Evolutionary conservation across 1,140 invertebrate genomes (phyloP).

Genomic region (Heliconius eleuchia): DNA sequence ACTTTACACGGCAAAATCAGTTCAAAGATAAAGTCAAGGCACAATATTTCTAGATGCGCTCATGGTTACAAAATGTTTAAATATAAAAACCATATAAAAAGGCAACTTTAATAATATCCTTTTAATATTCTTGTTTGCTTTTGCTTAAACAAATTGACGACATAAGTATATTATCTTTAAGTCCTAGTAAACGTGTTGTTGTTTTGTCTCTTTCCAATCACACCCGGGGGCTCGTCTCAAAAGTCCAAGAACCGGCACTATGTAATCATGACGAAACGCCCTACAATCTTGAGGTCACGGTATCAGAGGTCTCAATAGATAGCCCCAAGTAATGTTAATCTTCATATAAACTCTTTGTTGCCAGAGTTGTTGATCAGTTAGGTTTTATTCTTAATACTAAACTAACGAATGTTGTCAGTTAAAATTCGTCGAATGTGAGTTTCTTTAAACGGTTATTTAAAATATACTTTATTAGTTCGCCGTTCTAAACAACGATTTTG

Average conservation of each 20-base stretch:
- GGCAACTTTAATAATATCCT: no score
- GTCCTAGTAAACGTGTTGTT: background rate
- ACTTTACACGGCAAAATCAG: no score
- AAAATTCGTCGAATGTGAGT: slow-evolving; percentile 44
- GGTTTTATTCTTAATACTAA: slow-evolving; percentile 39
- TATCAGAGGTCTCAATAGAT: slow-evolving; percentile 55
- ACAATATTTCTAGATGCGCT: no score
- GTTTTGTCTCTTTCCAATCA: slow-evolving; percentile 23
- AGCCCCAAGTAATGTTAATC: slow-evolving; percentile 50
- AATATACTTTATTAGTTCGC: background rate
- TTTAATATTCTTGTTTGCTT: no score
- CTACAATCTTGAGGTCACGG: slow-evolving; percentile 50
- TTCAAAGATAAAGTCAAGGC: no score
- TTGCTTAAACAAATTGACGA: no score
- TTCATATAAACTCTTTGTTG: slow-evolving; percentile 51
- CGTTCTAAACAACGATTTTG: slow-evolving; percentile 14
- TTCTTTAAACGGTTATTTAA: background rate
- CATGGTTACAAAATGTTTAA: no score
- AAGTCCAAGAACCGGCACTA: slow-evolving; percentile 26
- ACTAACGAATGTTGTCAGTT: slow-evolving; percentile 36
- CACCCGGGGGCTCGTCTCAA: slow-evolving; percentile 53
- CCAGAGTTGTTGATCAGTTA: slow-evolving; percentile 53
- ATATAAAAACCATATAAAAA: no score
- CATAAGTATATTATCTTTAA: background rate
- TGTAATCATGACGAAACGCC: slow-evolving; percentile 46